Conservation (phyloP, 2,797 vertebrate genomes). For the Iguana delicatissima region DNA sequence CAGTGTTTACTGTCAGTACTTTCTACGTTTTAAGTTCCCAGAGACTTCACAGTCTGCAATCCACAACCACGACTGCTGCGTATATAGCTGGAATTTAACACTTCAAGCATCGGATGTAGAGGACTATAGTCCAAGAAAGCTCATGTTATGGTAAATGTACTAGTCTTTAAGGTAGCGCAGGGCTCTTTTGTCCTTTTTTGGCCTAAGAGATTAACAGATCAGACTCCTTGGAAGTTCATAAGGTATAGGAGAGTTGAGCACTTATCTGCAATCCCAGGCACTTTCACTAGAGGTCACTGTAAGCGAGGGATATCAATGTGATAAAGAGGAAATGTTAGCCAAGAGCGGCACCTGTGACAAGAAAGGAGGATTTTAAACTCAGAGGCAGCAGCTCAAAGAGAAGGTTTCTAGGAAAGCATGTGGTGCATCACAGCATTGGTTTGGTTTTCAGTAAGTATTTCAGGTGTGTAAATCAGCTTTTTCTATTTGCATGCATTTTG, state of each 20-base stretch:
- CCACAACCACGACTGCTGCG: too few relatives aligned
- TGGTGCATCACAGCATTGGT: neutral
- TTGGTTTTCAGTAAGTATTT: neutral
- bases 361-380: neutral
- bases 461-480: slow-evolving; percentile 14
- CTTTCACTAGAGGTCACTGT: neutral
- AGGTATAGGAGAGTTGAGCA: neutral
- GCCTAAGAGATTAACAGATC: neutral
- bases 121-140: neutral
- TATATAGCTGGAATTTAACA: too few relatives aligned
- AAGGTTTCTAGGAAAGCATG: neutral
- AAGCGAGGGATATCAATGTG: neutral
- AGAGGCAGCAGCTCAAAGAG: neutral
- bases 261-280: neutral
- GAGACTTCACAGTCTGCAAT: too few relatives aligned
- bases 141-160: neutral
- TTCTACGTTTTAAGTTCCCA: too few relatives aligned
- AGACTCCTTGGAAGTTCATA: neutral
- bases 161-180: neutral
- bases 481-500: neutral
- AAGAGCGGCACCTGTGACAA: neutral
- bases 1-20: too few relatives aligned
- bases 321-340: neutral
- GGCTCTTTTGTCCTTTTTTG: neutral
- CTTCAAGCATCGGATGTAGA: neutral